Conservation (phyloP, 2,888 invertebrate genomes). For the Cinara cedri region DNA sequence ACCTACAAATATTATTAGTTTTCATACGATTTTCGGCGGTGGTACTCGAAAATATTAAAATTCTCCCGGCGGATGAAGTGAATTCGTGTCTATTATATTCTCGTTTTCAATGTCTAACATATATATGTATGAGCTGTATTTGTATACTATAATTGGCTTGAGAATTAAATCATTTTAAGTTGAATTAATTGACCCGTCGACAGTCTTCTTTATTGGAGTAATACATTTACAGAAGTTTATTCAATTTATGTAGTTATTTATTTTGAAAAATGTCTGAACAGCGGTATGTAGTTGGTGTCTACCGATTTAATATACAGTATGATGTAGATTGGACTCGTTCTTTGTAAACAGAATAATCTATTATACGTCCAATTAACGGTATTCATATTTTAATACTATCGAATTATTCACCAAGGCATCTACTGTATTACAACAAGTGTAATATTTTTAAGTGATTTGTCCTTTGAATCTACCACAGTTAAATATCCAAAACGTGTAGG, state of each 20-base stretch:
- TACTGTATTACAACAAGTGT: background rate
- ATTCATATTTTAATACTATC: background rate
- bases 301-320: background rate
- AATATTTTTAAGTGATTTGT: constrained; percentile 19
- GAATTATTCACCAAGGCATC: too few species aligned
- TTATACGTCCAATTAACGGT: constrained; percentile 13
- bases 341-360: constrained; percentile 15
- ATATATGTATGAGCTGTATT: too few species aligned
- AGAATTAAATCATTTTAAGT: too few species aligned
- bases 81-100: too few species aligned
- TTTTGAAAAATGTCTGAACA: background rate
- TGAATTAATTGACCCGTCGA: too few species aligned
- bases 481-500: too few species aligned
- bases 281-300: background rate
- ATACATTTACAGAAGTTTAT: background rate
- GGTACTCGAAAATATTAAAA: too few species aligned
- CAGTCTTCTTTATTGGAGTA: background rate
- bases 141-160: too few species aligned
- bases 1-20: background rate
- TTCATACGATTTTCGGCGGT: too few species aligned
- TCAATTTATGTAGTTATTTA: too few species aligned
- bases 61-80: too few species aligned
- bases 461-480: background rate
- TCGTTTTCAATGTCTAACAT: too few species aligned
- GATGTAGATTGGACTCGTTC: background rate